A percentile compares a stretch with the other conserved stretches of the same genome.
Evolutionary conservation across 2,797 vertebrate genomes (phyloP).

Genomic region (Simalia tracyae): DNA sequence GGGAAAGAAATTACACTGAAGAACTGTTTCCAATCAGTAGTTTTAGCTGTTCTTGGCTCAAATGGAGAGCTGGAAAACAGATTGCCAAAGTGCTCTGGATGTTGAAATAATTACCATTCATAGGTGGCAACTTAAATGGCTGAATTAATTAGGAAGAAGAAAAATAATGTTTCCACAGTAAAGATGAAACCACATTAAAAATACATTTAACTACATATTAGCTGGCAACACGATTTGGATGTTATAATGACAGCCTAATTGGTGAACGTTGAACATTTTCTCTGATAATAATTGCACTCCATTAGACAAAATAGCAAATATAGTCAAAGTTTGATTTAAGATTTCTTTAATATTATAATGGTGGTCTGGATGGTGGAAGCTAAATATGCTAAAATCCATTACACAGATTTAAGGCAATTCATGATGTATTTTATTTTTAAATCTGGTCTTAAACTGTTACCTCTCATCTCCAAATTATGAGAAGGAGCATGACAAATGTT

Average conservation of each 20-base stretch:
- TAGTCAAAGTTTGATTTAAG: background rate
- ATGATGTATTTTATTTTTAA: background rate
- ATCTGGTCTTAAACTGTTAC: background rate
- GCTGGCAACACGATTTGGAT: background rate
- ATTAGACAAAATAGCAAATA: background rate
- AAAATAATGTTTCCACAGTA: background rate
- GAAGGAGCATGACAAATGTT: background rate
- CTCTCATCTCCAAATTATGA: background rate
- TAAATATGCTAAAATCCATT: background rate
- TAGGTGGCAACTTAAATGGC: background rate
- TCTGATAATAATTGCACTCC: background rate
- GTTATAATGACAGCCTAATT: background rate
- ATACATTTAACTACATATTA: background rate
- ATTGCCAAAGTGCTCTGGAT: background rate
- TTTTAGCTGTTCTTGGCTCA: background rate
- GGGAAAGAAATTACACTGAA: background rate
- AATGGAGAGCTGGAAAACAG: background rate
- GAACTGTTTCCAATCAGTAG: background rate
- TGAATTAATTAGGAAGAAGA: background rate
- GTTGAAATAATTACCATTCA: background rate
- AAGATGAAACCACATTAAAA: constrained; percentile 11
- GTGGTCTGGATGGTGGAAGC: background rate
- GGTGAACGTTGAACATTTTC: background rate
- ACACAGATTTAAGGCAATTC: background rate
- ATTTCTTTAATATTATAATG: background rate